phyloP scores from a whole-genome alignment of 2,113 vertebrate genomes.

The Coryphaenoides rupestris region DNA sequence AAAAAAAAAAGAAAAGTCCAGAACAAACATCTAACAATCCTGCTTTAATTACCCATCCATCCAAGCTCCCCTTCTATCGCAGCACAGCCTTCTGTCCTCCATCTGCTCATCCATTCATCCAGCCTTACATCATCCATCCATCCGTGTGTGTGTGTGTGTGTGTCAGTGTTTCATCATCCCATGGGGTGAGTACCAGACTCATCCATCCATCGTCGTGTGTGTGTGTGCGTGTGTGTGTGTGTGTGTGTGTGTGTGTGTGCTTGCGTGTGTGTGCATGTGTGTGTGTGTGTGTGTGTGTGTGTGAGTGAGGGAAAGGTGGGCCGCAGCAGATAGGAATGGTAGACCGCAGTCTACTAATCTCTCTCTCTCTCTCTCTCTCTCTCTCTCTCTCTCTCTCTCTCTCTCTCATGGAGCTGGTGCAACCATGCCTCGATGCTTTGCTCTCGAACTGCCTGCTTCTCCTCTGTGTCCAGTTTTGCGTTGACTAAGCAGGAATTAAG shows the following conservation, averaged over 20 bases:
- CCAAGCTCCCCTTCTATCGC: no score
- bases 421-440: slow-evolving; percentile 13
- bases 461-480: slow-evolving; percentile 10
- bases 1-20: no score
- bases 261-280: background rate
- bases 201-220: background rate
- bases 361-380: slow-evolving; percentile 17
- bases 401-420: slow-evolving; percentile 10
- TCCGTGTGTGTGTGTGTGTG: background rate
- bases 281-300: slow-evolving; percentile 15
- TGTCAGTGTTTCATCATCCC: background rate
- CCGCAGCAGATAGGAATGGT: slow-evolving; percentile 21
- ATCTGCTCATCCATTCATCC: no score
- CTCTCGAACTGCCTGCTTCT: slow-evolving; percentile 21
- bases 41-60: no score
- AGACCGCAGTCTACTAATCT: slow-evolving; percentile 20
- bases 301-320: slow-evolving; percentile 26
- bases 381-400: no score
- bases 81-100: no score
- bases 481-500: background rate
- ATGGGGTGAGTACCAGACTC: no score
- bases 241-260: slow-evolving; percentile 3
- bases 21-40: no score
- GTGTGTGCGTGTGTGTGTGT: slow-evolving; percentile 6
- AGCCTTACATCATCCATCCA: no score